Conservation (phyloP, 92 coral and sea anemone species). For the Actinostola sp. region DNA sequence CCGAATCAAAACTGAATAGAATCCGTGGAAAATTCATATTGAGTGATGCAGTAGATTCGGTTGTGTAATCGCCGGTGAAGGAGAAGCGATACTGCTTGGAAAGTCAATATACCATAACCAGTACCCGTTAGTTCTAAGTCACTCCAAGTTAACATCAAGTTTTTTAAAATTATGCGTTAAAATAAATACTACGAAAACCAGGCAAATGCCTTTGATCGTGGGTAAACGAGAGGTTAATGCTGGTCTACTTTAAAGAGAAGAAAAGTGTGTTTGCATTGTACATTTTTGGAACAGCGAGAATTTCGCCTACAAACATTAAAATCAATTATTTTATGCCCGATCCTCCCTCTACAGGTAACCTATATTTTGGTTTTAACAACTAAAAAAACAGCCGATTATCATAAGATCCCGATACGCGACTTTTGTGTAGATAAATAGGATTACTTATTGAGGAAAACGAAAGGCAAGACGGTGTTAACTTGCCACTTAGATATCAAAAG, state of each 20-base stretch:
- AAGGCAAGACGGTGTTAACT: background rate
- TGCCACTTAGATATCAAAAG: background rate
- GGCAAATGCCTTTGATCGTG: background rate
- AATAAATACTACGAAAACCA: background rate
- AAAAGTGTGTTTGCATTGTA: background rate
- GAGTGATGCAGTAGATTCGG: background rate
- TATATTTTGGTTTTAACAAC: background rate
- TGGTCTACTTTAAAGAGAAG: background rate
- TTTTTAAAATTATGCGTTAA: conserved; percentile 14
- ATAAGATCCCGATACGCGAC: background rate
- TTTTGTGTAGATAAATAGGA: background rate
- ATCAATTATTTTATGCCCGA: conserved; percentile 6
- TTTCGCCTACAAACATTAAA: background rate
- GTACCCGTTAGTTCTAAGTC: background rate
- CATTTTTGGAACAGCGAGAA: background rate
- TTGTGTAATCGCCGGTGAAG: background rate
- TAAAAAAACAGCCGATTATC: conserved; percentile 12
- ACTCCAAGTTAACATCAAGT: background rate
- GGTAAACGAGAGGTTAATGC: background rate
- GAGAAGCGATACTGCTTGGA: background rate
- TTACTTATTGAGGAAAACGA: conserved; percentile 8
- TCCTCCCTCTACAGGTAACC: conserved; percentile 14
- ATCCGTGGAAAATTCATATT: background rate
- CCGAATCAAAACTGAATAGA: background rate
- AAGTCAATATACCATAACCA: background rate